phyloP scores from a whole-genome alignment of 2,797 vertebrate genomes.

The Borostomias antarcticus region DNA sequence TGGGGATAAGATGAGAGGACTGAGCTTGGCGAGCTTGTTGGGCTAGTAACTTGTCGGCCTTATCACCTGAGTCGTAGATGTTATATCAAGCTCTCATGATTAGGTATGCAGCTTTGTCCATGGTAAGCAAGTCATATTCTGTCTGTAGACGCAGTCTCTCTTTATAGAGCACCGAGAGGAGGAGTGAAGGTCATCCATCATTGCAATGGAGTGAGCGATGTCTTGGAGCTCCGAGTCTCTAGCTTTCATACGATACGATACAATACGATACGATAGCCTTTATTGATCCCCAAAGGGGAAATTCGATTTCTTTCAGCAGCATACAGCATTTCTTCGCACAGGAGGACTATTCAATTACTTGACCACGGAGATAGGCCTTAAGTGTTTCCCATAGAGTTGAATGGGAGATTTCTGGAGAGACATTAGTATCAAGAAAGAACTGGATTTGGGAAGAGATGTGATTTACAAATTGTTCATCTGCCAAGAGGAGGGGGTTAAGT shows the following conservation, averaged over 20 bases:
- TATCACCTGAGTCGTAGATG: constrained; percentile 8
- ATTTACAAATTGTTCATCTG: constrained; percentile 13
- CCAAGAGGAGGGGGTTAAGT: constrained; percentile 17
- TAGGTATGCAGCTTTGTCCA: constrained; percentile 16
- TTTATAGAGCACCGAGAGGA: constrained; percentile 14
- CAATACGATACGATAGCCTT: no score
- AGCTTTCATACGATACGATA: no score
- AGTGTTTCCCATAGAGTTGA: constrained; percentile 15
- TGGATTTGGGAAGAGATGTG: constrained; percentile 1
- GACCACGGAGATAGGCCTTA: constrained; percentile 18
- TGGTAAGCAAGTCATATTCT: constrained; percentile 15
- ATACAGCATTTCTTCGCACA: constrained; percentile 3
- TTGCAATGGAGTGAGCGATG: not conserved
- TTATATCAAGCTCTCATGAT: constrained; percentile 5
- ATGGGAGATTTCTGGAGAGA: constrained; percentile 14
- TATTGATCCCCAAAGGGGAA: no score
- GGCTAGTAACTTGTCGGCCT: constrained; percentile 12
- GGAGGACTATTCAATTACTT: constrained; percentile 21
- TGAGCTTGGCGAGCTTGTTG: constrained; percentile 15
- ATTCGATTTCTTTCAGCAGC: no score
- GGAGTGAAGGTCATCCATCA: constrained; percentile 3
- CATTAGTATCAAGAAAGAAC: constrained; percentile 11
- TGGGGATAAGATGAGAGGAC: constrained; percentile 8
- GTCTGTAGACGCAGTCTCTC: constrained; percentile 8
- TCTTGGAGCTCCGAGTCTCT: constrained; percentile 7